Base-by-base conservation (phyloP, 2,797 vertebrate genomes). In the Benthosema pterotum region DNA sequence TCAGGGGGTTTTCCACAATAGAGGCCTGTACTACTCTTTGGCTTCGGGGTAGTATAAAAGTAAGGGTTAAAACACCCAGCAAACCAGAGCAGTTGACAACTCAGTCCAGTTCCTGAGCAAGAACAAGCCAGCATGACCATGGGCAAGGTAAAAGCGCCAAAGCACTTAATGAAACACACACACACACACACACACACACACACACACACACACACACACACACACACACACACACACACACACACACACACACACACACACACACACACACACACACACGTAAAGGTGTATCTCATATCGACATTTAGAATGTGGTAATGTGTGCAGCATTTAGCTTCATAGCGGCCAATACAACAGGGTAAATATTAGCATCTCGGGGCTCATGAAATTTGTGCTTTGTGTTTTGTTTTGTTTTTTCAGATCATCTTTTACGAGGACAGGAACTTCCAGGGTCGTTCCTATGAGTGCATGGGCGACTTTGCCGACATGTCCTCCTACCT, bases 341-440 rank as follows among this genome's bases (percentile, higher is more conserved):
- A 11, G 3, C n/a, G n/a, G n/a, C n/a, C 32, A 38, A 38, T 38
- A 38, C 28, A 32, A 32, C 8, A 38, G 9, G 9, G 8, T 13
- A 28, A 38, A 9, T 5, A 22, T 2, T 50, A 11, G 2, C 2
- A 5, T 59, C 17, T 54, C 50, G 43, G 49, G 72, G 70, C 59
- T 77, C 18, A 66, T 42, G 42, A 6, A 7, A 42, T 22, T 18
- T 1, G 6, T 18, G 2, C 15, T n/a, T n/a, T n/a, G n/a, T n/a
- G n/a, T n/a, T n/a, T n/a, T 51, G 2, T 63, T 17, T n/a, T 75
- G 38, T 49, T 38, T 38, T 61, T 74, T 60, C 78, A 95, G 91
- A 91, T 93, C 42, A 89, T 78, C 75, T 94, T 92, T 72, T 94
- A 89, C 57, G 93, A 93, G 77, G 91, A 93, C 60, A 90, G 69